Evolutionary conservation across 2,888 invertebrate genomes (phyloP).

Genomic region (Eristalinus aeneus): DNA sequence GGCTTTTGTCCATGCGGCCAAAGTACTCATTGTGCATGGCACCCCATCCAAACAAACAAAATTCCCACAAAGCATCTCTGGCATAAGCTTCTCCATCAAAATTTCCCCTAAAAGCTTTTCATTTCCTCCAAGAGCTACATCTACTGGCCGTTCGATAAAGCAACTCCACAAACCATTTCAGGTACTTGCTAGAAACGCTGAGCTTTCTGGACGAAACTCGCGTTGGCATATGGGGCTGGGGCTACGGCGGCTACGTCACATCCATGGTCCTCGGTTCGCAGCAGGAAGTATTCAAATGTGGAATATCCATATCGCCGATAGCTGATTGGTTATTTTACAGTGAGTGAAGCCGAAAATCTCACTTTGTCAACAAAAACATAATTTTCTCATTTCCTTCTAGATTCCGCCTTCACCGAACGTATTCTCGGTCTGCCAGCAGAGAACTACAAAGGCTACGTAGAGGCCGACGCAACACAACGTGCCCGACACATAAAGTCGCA

Average conservation of each 20-base stretch:
- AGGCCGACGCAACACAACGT: conserved; percentile 93
- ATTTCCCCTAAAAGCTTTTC: neutral
- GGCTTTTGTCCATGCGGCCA: too few species aligned
- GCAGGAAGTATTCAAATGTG: conserved; percentile 94
- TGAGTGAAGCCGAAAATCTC: conserved; percentile 81
- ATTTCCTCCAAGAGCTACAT: neutral
- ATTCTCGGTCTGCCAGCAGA: conserved; percentile 93
- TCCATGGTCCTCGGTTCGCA: conserved; percentile 93
- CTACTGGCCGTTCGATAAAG: conserved; percentile 12
- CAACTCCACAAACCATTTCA: conserved; percentile 74
- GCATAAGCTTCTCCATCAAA: neutral
- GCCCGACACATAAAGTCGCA: conserved; percentile 94
- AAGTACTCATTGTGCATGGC: too few species aligned
- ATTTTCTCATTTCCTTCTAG: conserved; percentile 81
- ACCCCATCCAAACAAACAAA: too few species aligned
- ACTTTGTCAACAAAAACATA: neutral
- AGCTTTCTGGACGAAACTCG: conserved; percentile 92
- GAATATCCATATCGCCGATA: conserved; percentile 96
- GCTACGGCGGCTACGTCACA: conserved; percentile 96
- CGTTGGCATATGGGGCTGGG: conserved; percentile 98
- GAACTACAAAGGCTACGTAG: conserved; percentile 94
- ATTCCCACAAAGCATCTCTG: too few species aligned
- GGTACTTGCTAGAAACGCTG: conserved; percentile 89
- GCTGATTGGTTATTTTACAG: conserved; percentile 98
- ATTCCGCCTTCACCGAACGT: conserved; percentile 97